Base-by-base conservation (phyloP, 2,888 invertebrate genomes). In the Papilio demoleus region DNA sequence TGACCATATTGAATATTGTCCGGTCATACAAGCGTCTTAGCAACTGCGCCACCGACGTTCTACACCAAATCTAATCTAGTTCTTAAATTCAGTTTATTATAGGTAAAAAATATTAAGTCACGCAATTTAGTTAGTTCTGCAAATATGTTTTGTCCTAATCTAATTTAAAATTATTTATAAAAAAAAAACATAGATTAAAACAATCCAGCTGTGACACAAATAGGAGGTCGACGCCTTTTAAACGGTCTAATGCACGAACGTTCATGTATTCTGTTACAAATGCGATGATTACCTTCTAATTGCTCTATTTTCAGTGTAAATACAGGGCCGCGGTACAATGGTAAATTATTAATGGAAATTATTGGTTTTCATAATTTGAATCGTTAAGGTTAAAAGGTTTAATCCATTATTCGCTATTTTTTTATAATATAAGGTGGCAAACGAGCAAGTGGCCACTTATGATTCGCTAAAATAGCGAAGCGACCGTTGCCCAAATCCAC, bases 261-360 rank as follows among this genome's bases (percentile, higher is more conserved):
- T 70, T 72, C 63, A 56, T 58, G 45, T 67, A 58, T 67, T 62
- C 56, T 36, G 62, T 71, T 66, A 70, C 67, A 70, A 71, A 70
- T 71, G 58, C 71, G 71, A 70, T 59, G 72, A 71, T 71, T 71
- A 58, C 68, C 50, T 14, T 36, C 36, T 65, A 66, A 66, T 67
- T 58, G 64, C 59, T 64, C 59, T 59, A 68, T 68, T 68, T 68
- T 12, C 42, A 8, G 40, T 22, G 40, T 67, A 67, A 67, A 67
- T 53, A 61, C n/a, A 40, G 53, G 53, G 27, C 38, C n/a, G 31
- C n/a, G 27, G 40, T 61, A 14, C 17, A n/a, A 53, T 17, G 31
- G 19, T 19, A 38, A 60, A 60, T 50, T 36, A 8, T 38, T 45
- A 12, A 40, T 60, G 27, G 19, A 24, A 60, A 47, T 45, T 36